phyloP scores from a whole-genome alignment of 2,888 invertebrate genomes.

The Merodon equestris region DNA sequence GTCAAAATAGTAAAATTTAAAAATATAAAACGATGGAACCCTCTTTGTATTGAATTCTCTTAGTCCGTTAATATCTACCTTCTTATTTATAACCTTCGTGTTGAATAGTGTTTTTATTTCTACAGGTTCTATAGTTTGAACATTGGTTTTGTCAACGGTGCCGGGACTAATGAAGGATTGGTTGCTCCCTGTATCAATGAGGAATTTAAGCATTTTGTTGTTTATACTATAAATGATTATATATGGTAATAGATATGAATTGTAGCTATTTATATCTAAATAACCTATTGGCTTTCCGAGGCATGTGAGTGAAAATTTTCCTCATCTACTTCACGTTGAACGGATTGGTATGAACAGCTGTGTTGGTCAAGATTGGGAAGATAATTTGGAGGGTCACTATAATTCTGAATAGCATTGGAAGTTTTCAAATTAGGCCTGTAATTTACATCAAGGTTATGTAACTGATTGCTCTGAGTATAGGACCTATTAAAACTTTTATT shows the following conservation, averaged over 20 bases:
- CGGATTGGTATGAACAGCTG: constrained; percentile 7
- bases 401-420: neutral
- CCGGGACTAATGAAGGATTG: constrained; percentile 60
- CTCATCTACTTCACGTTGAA: constrained; percentile 34
- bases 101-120: constrained; percentile 46
- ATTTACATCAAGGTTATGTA: constrained; percentile 12
- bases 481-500: constrained; percentile 1
- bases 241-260: constrained; percentile 36
- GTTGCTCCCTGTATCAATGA: constrained; percentile 45
- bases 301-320: constrained; percentile 60
- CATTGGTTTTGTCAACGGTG: constrained; percentile 14
- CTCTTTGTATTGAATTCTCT: constrained; percentile 47
- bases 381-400: no score
- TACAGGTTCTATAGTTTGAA: constrained; percentile 39
- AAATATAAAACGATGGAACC: constrained; percentile 32
- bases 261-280: constrained; percentile 59
- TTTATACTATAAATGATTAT: constrained; percentile 28
- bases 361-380: neutral
- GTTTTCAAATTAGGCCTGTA: neutral
- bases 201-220: constrained; percentile 38
- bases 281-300: constrained; percentile 61
- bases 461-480: constrained; percentile 9
- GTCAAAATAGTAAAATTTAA: constrained; percentile 67
- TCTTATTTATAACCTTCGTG: constrained; percentile 28
- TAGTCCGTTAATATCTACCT: constrained; percentile 35